phyloP scores from a whole-genome alignment of 2,797 vertebrate species.

The Rousettus madagascariensis region DNA sequence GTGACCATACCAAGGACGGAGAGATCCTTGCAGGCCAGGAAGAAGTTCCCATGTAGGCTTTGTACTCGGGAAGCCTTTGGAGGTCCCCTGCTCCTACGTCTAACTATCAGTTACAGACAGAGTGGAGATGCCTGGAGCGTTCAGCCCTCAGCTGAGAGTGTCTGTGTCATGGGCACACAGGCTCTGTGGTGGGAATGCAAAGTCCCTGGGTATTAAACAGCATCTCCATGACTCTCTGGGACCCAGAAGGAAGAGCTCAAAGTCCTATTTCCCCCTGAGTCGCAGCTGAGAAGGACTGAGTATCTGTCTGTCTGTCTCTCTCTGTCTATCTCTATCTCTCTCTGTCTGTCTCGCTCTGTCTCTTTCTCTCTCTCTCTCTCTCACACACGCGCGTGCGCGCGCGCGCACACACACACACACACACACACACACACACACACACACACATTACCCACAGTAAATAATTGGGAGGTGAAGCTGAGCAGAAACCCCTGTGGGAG shows the following conservation, averaged over 20 bases:
- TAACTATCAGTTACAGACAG: not conserved
- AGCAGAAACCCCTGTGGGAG: not conserved
- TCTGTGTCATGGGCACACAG: not conserved
- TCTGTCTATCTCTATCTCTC: not conserved
- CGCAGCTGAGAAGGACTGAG: not conserved
- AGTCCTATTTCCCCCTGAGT: not conserved
- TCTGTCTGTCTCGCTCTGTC: not conserved
- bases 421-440: no score
- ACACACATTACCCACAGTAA: not conserved
- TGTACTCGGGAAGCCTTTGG: not conserved
- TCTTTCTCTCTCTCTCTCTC: not conserved
- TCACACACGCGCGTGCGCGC: no score
- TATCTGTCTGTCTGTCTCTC: not conserved
- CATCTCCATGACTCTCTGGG: not conserved
- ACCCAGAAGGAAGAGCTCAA: not conserved
- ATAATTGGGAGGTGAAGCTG: not conserved
- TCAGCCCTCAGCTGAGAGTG: not conserved
- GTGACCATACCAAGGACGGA: not conserved
- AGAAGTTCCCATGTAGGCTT: not conserved
- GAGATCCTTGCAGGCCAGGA: not conserved
- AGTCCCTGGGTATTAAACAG: not conserved
- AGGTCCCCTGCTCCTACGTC: no score
- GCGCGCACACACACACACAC: rapidly evolving
- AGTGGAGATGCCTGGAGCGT: not conserved
- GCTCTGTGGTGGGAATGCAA: not conserved